Evolutionary conservation across 2,113 vertebrate genomes (phyloP).

Genomic region (Abramis brama): DNA sequence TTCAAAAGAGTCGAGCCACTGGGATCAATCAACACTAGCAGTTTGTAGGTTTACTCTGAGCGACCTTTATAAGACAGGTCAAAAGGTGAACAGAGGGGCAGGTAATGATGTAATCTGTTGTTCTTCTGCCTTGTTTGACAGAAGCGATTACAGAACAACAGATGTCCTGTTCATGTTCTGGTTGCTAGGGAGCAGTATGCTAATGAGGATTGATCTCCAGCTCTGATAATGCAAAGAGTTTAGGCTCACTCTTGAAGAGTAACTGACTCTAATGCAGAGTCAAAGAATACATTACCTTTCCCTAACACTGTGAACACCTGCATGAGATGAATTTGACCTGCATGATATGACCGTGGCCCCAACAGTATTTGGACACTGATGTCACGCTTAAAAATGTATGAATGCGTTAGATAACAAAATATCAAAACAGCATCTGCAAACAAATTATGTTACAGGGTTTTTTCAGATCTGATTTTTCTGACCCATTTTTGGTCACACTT

Average conservation of each 20-base stretch:
- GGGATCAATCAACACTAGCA: background rate
- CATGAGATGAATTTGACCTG: background rate
- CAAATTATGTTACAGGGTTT: background rate
- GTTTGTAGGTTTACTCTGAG: background rate
- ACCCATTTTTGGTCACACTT: background rate
- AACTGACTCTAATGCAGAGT: conserved; percentile 9
- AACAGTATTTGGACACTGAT: background rate
- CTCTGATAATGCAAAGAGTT: conserved; percentile 61
- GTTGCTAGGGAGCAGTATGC: conserved; percentile 76
- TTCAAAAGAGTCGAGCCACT: background rate
- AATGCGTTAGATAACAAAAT: background rate
- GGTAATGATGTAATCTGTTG: conserved; percentile 21
- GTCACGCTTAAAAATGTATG: background rate
- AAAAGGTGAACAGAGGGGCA: conserved; percentile 12
- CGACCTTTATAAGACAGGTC: background rate
- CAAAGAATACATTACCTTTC: conserved; percentile 1
- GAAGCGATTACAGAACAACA: conserved; percentile 33
- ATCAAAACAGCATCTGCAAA: background rate
- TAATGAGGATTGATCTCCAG: conserved; percentile 69
- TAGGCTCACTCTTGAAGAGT: background rate
- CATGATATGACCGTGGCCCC: background rate
- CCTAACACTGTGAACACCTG: background rate
- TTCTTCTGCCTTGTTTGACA: conserved; percentile 27
- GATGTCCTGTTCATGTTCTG: conserved; percentile 48
- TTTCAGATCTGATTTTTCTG: background rate